Evolutionary conservation across 1,140 invertebrate genomes (phyloP).

Genomic region (Drosophila kepulauana): DNA sequence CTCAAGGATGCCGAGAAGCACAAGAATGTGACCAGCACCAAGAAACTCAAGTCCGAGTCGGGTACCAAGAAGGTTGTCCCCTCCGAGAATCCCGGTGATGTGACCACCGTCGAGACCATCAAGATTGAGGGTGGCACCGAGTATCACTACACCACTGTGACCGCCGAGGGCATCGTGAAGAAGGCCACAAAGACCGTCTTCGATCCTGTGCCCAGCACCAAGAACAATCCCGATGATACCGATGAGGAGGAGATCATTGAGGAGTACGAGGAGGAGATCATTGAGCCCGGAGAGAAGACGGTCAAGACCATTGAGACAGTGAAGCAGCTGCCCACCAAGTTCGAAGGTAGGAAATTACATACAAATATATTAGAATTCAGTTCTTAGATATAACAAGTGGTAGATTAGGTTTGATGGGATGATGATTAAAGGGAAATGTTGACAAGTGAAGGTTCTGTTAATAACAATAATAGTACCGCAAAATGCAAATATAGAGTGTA

Average conservation of each 20-base stretch:
- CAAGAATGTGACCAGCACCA: constrained; percentile 80
- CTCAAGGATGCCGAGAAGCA: constrained; percentile 84
- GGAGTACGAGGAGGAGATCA: constrained; percentile 84
- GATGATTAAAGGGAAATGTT: too few species aligned
- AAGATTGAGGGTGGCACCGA: constrained; percentile 83
- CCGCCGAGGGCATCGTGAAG: constrained; percentile 82
- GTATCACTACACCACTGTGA: constrained; percentile 83
- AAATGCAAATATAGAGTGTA: too few species aligned
- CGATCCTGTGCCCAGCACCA: constrained; percentile 73
- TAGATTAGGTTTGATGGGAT: too few species aligned
- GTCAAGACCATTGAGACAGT: constrained; percentile 79
- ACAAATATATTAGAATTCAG: neutral
- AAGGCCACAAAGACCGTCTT: constrained; percentile 81
- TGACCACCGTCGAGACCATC: constrained; percentile 83
- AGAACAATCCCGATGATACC: constrained; percentile 71
- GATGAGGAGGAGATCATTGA: constrained; percentile 84
- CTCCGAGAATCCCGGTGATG: constrained; percentile 81
- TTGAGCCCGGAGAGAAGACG: constrained; percentile 82
- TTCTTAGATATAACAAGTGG: neutral
- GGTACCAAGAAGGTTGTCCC: constrained; percentile 84
- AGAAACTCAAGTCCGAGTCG: constrained; percentile 80
- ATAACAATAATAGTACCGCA: too few species aligned
- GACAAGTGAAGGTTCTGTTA: too few species aligned
- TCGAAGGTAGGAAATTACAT: constrained; percentile 62
- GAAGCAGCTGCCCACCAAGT: constrained; percentile 76